phyloP scores from a whole-genome alignment of 2,797 vertebrate genomes.

The Lophotriccus pileatus region DNA sequence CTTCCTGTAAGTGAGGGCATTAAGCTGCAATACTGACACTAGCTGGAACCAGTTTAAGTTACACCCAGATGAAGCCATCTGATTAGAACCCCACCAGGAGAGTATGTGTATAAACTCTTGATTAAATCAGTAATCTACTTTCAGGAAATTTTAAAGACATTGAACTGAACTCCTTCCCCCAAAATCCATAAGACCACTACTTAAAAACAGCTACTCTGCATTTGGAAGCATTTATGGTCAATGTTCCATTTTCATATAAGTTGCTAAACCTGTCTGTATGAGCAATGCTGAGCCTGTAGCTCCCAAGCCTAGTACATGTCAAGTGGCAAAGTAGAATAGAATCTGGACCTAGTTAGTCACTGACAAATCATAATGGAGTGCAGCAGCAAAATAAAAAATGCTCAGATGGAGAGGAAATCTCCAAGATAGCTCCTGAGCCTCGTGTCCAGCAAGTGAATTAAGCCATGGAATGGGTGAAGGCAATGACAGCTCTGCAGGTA shows the following conservation, averaged over 20 bases:
- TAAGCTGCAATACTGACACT: neutral
- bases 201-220: neutral
- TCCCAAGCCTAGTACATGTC: neutral
- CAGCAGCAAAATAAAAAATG: neutral
- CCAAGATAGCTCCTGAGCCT: neutral
- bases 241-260: neutral
- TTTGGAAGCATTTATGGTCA: neutral
- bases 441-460: neutral
- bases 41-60: neutral
- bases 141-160: neutral
- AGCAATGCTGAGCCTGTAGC: neutral
- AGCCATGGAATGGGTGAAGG: neutral
- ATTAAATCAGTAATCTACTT: neutral
- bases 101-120: neutral
- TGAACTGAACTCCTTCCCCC: neutral
- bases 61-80: neutral
- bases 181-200: neutral
- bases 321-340: neutral
- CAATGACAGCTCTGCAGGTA: neutral
- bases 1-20: neutral
- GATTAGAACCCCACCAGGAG: neutral
- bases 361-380: neutral
- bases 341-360: neutral
- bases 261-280: neutral
- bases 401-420: neutral